Base-by-base conservation (phyloP, 2,888 invertebrate species). In the Tenthredo distinguenda region DNA sequence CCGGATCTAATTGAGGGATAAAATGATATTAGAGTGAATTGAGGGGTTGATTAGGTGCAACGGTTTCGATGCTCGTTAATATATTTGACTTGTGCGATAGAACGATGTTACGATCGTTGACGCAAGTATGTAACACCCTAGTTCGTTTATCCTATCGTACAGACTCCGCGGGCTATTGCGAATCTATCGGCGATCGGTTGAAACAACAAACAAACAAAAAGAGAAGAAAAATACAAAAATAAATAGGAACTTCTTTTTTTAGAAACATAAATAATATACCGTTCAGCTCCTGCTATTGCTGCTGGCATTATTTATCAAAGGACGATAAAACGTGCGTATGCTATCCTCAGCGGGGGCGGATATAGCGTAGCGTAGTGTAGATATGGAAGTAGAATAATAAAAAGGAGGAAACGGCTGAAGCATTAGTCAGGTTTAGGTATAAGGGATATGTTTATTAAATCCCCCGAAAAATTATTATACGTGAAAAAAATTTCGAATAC, bases 21-120 rank as follows among this genome's bases (percentile, higher is more conserved):
- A 55, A 79, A 79, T 79, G 55, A 79, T 79, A 79, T 79, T 79
- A 79, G 79, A 50, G 37, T 18, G 79, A 79, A 79, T 79, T 40
- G 79, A 58, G 12, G 50, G 77, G 77, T 55, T 77, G 77, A 79
- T 79, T 58, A 79, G 58, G 37, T 9, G 37, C 72, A n/a, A 4
- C 43, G 43, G 72, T 43, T 34, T 74, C 43, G 43, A 31, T 21
- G 6, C n/a, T 74, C 12, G 21, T 43, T 43, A 74, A 74, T 43
- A 43, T 74, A 74, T 43, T 74, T 74, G 40, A 43, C 10, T 18
- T n/a, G 10, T n/a, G 10, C 68, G 68, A 68, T 12, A 31, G 4
- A 74, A 2, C 26, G 21, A 34, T 43, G 26, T 26, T 26, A 26
- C 26, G 43, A 74, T 72, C 43, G 40, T 43, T 31, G 12, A 62